Evolutionary conservation across 2,113 vertebrate species (phyloP).

Genomic region (Sialia sialis): DNA sequence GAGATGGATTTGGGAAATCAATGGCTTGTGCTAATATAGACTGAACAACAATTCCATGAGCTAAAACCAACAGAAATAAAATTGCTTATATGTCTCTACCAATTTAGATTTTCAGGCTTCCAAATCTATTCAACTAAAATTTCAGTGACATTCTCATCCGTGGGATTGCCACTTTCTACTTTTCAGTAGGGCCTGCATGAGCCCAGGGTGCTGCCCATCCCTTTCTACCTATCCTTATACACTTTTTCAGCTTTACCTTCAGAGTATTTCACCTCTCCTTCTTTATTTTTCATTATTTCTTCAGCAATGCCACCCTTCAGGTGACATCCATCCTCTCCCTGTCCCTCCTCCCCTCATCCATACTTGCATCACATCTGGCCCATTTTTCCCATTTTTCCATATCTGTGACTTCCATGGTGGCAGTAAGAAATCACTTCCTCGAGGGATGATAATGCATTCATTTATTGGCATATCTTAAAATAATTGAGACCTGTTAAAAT

Average conservation of each 20-base stretch:
- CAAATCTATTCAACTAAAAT: neutral
- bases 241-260: neutral
- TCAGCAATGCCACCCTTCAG: neutral
- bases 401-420: neutral
- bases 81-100: neutral
- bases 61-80: neutral
- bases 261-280: neutral
- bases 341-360: fast-evolving
- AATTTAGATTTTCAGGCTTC: neutral
- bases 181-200: neutral
- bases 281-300: neutral
- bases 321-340: neutral
- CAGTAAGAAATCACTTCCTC: neutral
- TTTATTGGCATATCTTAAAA: neutral
- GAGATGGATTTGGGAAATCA: neutral
- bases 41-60: neutral
- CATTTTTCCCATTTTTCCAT: neutral
- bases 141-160: neutral
- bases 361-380: fast-evolving
- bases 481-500: neutral
- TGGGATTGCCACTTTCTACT: neutral
- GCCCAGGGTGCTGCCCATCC: too few species aligned
- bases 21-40: neutral
- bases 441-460: fast-evolving
- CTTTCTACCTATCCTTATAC: neutral